phyloP scores from a whole-genome alignment of 2,797 vertebrate genomes.

The Lindbergichthys nudifrons region DNA sequence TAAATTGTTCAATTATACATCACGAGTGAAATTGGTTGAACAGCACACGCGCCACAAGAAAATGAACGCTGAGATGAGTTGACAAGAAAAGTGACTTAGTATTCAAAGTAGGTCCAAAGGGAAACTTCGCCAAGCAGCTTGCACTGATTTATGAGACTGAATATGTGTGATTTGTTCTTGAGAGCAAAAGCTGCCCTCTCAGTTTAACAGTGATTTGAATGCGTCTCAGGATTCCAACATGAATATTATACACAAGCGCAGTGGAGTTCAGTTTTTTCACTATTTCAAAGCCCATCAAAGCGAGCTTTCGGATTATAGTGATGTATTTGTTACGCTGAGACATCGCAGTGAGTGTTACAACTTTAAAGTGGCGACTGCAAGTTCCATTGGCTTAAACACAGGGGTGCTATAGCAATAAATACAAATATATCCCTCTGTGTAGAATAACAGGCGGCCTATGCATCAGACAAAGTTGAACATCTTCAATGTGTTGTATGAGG shows the following conservation, averaged over 20 bases:
- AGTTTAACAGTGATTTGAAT: constrained; percentile 62
- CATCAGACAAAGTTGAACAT: constrained; percentile 42
- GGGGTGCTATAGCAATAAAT: constrained; percentile 35
- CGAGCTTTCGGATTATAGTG: constrained; percentile 58
- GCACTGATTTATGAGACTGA: constrained; percentile 66
- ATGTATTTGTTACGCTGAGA: constrained; percentile 60
- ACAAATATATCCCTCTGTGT: constrained; percentile 24
- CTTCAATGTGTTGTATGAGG: constrained; percentile 17
- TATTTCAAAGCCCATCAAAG: constrained; percentile 70
- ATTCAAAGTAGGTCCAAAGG: constrained; percentile 53
- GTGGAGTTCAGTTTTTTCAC: constrained; percentile 51
- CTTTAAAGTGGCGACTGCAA: constrained; percentile 66
- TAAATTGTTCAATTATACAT: constrained; percentile 60
- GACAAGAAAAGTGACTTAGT: constrained; percentile 62
- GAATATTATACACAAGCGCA: constrained; percentile 28
- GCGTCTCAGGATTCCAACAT: constrained; percentile 33
- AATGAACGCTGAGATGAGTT: constrained; percentile 53
- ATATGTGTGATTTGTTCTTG: constrained; percentile 66
- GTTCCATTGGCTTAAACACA: constrained; percentile 45
- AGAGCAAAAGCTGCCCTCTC: constrained; percentile 46
- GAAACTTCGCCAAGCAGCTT: constrained; percentile 48
- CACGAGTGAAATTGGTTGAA: constrained; percentile 48
- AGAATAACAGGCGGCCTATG: constrained; percentile 25
- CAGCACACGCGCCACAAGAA: constrained; percentile 20
- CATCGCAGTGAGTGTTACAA: constrained; percentile 49